These are phyloP conservation scores for Oceanodroma tethys DNA, from an alignment of 2,113 vertebrate genomes.

Conservation along the genomic window DNA sequence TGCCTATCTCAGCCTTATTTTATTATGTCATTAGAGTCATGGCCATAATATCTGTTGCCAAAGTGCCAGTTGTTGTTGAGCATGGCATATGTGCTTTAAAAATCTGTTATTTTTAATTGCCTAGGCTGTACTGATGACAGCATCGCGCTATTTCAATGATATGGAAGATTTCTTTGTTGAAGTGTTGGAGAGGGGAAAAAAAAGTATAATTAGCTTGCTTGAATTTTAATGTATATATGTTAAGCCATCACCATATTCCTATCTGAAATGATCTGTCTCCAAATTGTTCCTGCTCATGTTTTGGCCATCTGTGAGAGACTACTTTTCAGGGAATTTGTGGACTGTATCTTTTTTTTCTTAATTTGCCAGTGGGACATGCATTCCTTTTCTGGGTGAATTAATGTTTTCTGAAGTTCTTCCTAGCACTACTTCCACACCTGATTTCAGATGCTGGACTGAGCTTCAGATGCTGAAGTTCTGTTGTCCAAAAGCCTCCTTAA, in stretches of 20 bases:
- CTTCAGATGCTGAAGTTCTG: neutral
- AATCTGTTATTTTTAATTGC: neutral
- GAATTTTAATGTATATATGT: neutral
- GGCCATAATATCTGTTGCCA: neutral
- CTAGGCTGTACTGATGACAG: neutral
- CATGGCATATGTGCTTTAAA: neutral
- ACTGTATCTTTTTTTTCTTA: neutral
- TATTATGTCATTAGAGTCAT: neutral
- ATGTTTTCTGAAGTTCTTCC: neutral
- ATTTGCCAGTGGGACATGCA: neutral
- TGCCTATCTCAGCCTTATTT: neutral
- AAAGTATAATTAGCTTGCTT: neutral
- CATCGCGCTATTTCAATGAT: neutral
- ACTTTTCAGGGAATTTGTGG: neutral
- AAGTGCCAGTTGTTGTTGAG: neutral
- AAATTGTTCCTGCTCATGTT: neutral
- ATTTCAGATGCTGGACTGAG: neutral
- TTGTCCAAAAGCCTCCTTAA: neutral
- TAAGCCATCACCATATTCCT: neutral
- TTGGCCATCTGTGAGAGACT: neutral
- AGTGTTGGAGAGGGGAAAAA: neutral
- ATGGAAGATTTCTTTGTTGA: neutral
- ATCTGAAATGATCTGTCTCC: neutral
- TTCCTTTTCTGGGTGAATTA: neutral
- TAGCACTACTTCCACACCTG: neutral